Evolutionary conservation across 1,140 invertebrate genomes (phyloP).

Genomic region (Drosophila burlai): DNA sequence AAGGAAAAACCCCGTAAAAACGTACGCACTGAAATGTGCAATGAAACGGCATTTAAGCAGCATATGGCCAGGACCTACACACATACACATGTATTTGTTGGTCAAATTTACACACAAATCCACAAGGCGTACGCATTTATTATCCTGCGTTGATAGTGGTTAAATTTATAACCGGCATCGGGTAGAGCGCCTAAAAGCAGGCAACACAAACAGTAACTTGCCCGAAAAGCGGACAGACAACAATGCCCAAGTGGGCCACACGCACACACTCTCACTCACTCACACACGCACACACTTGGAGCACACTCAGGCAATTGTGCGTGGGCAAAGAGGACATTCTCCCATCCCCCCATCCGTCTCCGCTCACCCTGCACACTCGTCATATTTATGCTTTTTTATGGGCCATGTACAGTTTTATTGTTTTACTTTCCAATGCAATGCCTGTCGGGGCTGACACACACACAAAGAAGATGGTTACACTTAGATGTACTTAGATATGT

Average conservation of each 20-base stretch:
- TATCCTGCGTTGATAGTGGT: conserved; percentile 76
- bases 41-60: conserved; percentile 60
- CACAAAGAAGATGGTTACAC: neutral
- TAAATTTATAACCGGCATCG: conserved; percentile 77
- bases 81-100: conserved; percentile 12
- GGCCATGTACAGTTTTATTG: conserved; percentile 52
- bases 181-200: conserved; percentile 60
- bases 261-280: neutral
- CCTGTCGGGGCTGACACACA: conserved; percentile 20
- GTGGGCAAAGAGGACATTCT: conserved; percentile 24
- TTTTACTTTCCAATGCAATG: conserved; percentile 68
- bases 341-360: neutral
- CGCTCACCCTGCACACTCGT: conserved; percentile 42
- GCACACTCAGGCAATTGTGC: conserved; percentile 45
- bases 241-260: conserved; percentile 65
- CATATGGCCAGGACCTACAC: conserved; percentile 48
- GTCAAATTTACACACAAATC: conserved; percentile 74
- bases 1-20: conserved; percentile 16
- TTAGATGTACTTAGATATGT: neutral
- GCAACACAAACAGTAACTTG: conserved; percentile 37
- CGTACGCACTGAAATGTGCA: conserved; percentile 57
- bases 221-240: conserved; percentile 34
- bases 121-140: conserved; percentile 38
- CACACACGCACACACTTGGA: conserved; percentile 6
- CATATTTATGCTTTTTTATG: conserved; percentile 70